Conservation (phyloP, 2,888 invertebrate genomes). For the Netelia fuscicornis region DNA sequence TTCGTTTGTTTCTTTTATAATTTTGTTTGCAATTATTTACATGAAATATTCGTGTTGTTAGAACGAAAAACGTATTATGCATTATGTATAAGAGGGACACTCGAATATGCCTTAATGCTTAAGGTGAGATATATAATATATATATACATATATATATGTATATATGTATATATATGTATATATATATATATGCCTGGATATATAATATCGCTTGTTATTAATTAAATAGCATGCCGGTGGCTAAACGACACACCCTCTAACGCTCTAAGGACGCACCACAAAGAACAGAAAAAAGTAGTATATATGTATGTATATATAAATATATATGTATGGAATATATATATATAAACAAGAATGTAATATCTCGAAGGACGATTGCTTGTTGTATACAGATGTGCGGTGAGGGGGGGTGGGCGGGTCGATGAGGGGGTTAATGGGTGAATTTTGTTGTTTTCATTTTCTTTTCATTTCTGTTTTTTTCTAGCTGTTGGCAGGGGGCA, state of each 20-base stretch:
- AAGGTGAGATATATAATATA: slow-evolving; percentile 51
- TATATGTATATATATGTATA: slow-evolving; percentile 46
- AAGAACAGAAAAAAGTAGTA: slow-evolving; percentile 68
- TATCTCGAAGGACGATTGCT: slow-evolving; percentile 54
- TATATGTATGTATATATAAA: slow-evolving; percentile 56
- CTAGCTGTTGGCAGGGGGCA: slow-evolving; percentile 25
- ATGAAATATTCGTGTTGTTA: slow-evolving; percentile 16
- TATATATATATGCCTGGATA: slow-evolving; percentile 63
- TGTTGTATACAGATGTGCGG: slow-evolving; percentile 56
- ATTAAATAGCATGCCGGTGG: slow-evolving; percentile 76
- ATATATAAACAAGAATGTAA: slow-evolving; percentile 54
- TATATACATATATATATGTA: slow-evolving; percentile 51
- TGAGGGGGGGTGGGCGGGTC: slow-evolving; percentile 14
- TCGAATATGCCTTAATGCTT: slow-evolving; percentile 59
- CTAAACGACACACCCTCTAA: slow-evolving; percentile 76
- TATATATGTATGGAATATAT: slow-evolving; percentile 47
- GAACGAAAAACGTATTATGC: slow-evolving; percentile 6
- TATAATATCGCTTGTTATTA: slow-evolving; percentile 57
- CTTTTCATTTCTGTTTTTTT: not conserved
- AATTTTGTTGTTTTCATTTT: not conserved
- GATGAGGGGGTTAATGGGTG: slow-evolving; percentile 33
- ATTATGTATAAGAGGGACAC: slow-evolving; percentile 24
- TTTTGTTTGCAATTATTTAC: slow-evolving; percentile 42
- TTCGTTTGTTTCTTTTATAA: not conserved
- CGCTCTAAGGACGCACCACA: slow-evolving; percentile 75